These are phyloP conservation scores for Tachina lurida DNA, from an alignment of 2,888 invertebrate species.

Conservation along the genomic window DNA sequence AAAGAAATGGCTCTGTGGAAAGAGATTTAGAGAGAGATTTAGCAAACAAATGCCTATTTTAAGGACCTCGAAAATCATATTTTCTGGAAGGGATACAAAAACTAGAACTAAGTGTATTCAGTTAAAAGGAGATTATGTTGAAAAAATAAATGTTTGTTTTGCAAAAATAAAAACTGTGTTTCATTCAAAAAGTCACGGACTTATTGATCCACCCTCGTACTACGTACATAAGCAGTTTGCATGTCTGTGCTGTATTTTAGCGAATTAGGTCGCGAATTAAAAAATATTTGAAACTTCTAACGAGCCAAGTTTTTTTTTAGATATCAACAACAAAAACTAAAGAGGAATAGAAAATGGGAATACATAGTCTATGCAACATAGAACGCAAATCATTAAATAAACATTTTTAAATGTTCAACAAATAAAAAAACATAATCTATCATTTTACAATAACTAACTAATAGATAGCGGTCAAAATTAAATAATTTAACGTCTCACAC, in stretches of 20 bases:
- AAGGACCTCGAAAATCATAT: too few relatives aligned
- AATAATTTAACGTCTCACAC: too few relatives aligned
- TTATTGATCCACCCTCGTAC: too few relatives aligned
- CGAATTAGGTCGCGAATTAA: slow-evolving; percentile 25
- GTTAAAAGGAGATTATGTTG: too few relatives aligned
- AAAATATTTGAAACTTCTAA: slow-evolving; percentile 12
- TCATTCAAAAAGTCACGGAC: too few relatives aligned
- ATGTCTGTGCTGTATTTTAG: neutral
- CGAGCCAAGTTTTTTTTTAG: slow-evolving; percentile 12
- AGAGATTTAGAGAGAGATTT: too few relatives aligned
- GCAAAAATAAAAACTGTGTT: too few relatives aligned
- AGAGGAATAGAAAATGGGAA: slow-evolving; percentile 16
- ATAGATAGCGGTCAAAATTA: neutral
- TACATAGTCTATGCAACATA: neutral
- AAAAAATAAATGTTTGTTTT: too few relatives aligned
- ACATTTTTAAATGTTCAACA: slow-evolving; percentile 44
- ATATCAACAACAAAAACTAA: slow-evolving; percentile 25
- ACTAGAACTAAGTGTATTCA: too few relatives aligned
- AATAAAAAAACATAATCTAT: slow-evolving; percentile 28
- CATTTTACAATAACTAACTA: slow-evolving; percentile 1
- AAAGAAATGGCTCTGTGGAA: too few relatives aligned
- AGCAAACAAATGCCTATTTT: too few relatives aligned
- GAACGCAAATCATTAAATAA: slow-evolving; percentile 41
- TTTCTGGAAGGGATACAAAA: too few relatives aligned
- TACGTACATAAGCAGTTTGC: neutral